A percentile compares a stretch with the other conserved stretches of the same genome.
Conservation (phyloP, 2,888 invertebrate genomes). For the Acanthosepion lycidas region DNA sequence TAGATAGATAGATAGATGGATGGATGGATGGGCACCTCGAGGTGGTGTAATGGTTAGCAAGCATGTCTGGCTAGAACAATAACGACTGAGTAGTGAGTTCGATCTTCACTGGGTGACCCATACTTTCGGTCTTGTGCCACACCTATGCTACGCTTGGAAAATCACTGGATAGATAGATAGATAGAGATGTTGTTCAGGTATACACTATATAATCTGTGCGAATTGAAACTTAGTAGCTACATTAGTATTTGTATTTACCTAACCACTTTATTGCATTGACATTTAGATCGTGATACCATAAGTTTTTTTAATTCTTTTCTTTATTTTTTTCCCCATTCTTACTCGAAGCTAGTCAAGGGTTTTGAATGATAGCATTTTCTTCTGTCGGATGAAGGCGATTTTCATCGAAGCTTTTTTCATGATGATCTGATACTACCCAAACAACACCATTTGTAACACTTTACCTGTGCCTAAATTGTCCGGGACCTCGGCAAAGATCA, state of each 20-base stretch:
- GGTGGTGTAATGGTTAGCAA: too few relatives aligned
- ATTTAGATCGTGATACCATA: too few relatives aligned
- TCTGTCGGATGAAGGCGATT: not conserved
- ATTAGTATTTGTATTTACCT: not conserved
- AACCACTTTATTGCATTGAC: not conserved
- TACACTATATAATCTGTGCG: too few relatives aligned
- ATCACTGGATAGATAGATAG: too few relatives aligned
- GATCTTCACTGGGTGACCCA: too few relatives aligned
- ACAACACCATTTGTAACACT: not conserved
- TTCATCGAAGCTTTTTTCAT: not conserved
- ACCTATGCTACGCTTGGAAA: too few relatives aligned
- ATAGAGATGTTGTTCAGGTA: too few relatives aligned
- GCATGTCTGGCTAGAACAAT: too few relatives aligned
- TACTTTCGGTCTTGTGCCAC: too few relatives aligned
- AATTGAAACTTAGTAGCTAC: not conserved
- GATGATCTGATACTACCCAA: not conserved
- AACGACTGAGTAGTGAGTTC: too few relatives aligned
- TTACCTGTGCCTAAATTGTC: not conserved
- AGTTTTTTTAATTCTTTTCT: not conserved
- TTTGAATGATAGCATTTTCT: not conserved
- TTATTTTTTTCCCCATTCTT: not conserved
- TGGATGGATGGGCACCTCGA: too few relatives aligned
- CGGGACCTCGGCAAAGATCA: not conserved
- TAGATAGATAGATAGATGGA: too few relatives aligned
- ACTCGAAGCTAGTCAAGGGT: not conserved